Evolutionary conservation across 1,140 invertebrate genomes (phyloP).

Genomic region (Teleopsis dalmanni): DNA sequence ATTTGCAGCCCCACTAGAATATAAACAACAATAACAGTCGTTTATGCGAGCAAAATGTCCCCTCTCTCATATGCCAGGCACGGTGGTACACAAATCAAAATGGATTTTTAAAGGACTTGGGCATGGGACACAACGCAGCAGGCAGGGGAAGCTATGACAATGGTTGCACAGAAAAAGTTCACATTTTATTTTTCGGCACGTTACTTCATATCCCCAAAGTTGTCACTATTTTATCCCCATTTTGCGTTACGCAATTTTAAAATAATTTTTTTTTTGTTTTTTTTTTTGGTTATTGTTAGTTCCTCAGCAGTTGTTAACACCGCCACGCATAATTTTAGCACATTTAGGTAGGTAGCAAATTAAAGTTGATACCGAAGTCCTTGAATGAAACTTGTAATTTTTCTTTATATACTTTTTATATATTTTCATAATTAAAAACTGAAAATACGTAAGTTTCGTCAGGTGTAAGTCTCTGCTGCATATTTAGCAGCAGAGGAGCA

Average conservation of each 20-base stretch:
- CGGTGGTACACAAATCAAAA: conserved; percentile 10
- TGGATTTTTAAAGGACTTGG: conserved; percentile 6
- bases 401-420: neutral
- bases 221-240: neutral
- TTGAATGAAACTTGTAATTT: neutral
- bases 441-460: too few species aligned
- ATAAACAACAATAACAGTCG: too few species aligned
- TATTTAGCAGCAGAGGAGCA: too few species aligned
- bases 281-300: neutral
- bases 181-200: too few species aligned
- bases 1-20: too few species aligned
- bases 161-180: neutral
- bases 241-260: neutral
- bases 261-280: neutral
- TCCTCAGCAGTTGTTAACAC: conserved; percentile 2
- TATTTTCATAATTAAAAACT: too few species aligned
- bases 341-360: neutral
- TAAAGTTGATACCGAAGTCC: neutral
- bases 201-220: too few species aligned
- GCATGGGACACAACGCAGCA: neutral
- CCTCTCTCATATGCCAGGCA: neutral
- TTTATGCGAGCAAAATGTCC: neutral
- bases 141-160: neutral
- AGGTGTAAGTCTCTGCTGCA: neutral
- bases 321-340: neutral